Evolutionary conservation across 2,797 vertebrate genomes (phyloP).

Genomic region (Thunnus albacares): DNA sequence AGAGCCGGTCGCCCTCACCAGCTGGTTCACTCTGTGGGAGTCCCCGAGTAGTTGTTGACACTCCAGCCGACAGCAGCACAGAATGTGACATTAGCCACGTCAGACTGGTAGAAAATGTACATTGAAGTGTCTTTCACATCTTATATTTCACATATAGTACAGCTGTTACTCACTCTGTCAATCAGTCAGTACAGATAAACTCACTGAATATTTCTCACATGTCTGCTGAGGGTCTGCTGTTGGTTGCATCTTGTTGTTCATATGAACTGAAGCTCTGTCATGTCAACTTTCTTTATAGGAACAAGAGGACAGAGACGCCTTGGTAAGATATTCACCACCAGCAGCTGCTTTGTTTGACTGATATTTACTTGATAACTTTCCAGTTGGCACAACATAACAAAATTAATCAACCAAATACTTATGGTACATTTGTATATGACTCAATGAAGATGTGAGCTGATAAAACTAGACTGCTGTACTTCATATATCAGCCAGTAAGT

Average conservation of each 20-base stretch:
- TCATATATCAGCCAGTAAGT: not conserved
- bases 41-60: slow-evolving; percentile 10
- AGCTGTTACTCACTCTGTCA: not conserved
- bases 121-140: not conserved
- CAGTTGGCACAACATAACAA: not conserved
- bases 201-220: not conserved
- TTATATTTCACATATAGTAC: not conserved
- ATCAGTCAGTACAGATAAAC: not conserved
- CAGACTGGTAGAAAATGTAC: slow-evolving; percentile 12
- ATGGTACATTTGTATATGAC: too few relatives aligned
- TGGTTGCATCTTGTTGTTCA: not conserved
- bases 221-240: not conserved
- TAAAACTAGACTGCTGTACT: not conserved
- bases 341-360: not conserved
- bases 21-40: slow-evolving; percentile 44
- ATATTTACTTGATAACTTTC: not conserved
- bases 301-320: not conserved
- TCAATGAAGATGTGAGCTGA: not conserved
- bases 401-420: too few relatives aligned
- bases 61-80: slow-evolving; percentile 21
- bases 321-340: not conserved
- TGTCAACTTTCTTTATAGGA: not conserved
- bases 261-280: not conserved
- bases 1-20: slow-evolving; percentile 17
- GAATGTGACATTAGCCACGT: not conserved